Base-by-base conservation (phyloP, 1,140 invertebrate species). In the Armadillidium nasatum region DNA sequence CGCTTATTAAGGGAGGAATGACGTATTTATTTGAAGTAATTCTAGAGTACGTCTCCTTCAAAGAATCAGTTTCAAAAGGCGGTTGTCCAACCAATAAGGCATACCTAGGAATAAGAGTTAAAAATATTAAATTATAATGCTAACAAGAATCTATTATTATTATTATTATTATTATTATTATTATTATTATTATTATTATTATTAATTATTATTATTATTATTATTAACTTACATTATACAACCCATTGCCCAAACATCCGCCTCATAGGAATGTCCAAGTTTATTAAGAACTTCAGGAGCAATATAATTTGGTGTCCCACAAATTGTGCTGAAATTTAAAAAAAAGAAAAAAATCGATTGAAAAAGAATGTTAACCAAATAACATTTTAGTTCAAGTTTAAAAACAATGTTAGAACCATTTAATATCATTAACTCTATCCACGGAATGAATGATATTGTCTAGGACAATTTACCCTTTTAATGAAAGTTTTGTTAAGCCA, bases 301-400 rank as follows among this genome's bases (percentile, higher is more conserved):
- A 82, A 98, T 98, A 82, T 99, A 99, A 85, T 99, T 98, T 7
- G 96, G 96, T n/a, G 96, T 98, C 13, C 96, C 96, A 85, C 96
- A 98, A 22, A 98, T 84, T 50, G 95, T 98, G 86, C 91, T 92
- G 83, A 11, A 84, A 81, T 72, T n/a, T n/a, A n/a, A n/a, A n/a
- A 76, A 78, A 13, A 60, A 11, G 19, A 72, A 33, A 33, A 33
- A 33, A 33, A 33, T 33, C 6, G 33, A 3, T 33, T 33, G 1
- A 33, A 33, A 33, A 33, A 3, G 33, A 33, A 33, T 33, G 1
- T 33, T 6, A 1, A 6, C 33, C 33, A 33, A 33, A 33, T 33
- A 33, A 33, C n/a, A n/a, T n/a, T n/a, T n/a, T n/a, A n/a, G n/a
- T n/a, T n/a, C n/a, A n/a, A n/a, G n/a, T n/a, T n/a, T n/a, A n/a